phyloP scores from a whole-genome alignment of 2,888 invertebrate genomes.

The Aphodius granarius region DNA sequence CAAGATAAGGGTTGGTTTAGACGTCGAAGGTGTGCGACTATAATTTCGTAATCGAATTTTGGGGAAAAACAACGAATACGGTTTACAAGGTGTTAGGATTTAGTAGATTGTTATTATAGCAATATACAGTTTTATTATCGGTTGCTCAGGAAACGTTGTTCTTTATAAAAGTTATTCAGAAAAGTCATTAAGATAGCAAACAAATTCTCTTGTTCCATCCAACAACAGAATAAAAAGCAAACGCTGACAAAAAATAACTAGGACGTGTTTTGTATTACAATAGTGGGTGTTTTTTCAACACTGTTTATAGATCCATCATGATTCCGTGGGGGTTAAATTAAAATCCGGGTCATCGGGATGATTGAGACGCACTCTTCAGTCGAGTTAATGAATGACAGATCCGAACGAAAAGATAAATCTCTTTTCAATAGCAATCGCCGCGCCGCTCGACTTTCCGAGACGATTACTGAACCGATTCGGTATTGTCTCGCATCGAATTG shows the following conservation, averaged over 20 bases:
- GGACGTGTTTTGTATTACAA: not conserved
- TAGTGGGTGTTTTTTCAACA: not conserved
- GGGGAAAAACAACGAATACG: not conserved
- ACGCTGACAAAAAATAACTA: not conserved
- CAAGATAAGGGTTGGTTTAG: not conserved
- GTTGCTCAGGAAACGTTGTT: too few relatives aligned
- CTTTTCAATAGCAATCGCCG: not conserved
- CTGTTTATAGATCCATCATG: not conserved
- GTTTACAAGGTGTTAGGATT: not conserved
- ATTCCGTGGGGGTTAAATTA: not conserved
- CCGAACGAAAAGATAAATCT: not conserved
- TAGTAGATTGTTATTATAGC: too few relatives aligned
- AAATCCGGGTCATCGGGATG: not conserved
- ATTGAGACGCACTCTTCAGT: not conserved
- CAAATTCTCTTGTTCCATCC: not conserved
- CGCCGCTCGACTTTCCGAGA: not conserved
- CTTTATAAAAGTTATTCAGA: too few relatives aligned
- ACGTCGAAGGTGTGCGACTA: not conserved
- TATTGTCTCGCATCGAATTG: not conserved
- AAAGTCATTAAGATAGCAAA: too few relatives aligned
- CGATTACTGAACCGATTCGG: not conserved
- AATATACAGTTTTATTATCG: too few relatives aligned
- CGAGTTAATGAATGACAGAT: not conserved
- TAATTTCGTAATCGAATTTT: not conserved
- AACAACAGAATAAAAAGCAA: not conserved